Percentiles rank a stretch among this genome's conserved stretches.
Evolutionary conservation across 2,113 vertebrate genomes (phyloP).

Genomic region (Hydrolagus affinis): DNA sequence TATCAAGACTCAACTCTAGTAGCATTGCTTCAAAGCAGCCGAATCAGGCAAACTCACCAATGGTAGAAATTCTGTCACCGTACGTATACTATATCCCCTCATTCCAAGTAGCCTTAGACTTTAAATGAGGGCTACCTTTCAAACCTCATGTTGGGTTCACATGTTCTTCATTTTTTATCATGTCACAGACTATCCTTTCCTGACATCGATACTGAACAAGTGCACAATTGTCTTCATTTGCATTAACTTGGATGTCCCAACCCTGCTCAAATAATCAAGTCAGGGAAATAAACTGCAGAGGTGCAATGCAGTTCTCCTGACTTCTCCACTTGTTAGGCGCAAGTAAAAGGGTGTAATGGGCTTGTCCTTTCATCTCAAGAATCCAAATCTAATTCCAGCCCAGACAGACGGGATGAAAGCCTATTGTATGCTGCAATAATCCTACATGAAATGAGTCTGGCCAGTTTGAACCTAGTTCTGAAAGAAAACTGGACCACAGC

Average conservation of each 20-base stretch:
- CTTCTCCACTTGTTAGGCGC: background rate
- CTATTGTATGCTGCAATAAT: background rate
- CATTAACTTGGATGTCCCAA: background rate
- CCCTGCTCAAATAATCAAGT: background rate
- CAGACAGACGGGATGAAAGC: no score
- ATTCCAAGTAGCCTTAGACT: conserved; percentile 13
- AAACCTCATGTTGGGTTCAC: conserved; percentile 21
- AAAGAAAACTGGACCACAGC: background rate
- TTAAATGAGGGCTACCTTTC: conserved; percentile 23
- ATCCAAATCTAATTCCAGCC: background rate
- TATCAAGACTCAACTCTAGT: background rate
- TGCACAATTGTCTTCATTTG: background rate
- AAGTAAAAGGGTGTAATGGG: background rate
- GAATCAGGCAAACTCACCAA: background rate
- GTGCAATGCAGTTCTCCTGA: background rate
- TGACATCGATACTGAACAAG: background rate
- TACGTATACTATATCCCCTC: background rate
- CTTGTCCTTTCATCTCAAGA: background rate
- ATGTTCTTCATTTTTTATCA: conserved; percentile 25
- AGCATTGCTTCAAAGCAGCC: background rate
- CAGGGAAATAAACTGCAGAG: background rate
- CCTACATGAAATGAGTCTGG: background rate
- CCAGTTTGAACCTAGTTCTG: background rate
- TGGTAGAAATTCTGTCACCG: background rate
- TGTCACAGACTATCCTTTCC: background rate